Percentiles rank a stretch among this genome's conserved stretches.
phyloP scores from a whole-genome alignment of 1,140 invertebrate species.

The Saxidomus purpurata region DNA sequence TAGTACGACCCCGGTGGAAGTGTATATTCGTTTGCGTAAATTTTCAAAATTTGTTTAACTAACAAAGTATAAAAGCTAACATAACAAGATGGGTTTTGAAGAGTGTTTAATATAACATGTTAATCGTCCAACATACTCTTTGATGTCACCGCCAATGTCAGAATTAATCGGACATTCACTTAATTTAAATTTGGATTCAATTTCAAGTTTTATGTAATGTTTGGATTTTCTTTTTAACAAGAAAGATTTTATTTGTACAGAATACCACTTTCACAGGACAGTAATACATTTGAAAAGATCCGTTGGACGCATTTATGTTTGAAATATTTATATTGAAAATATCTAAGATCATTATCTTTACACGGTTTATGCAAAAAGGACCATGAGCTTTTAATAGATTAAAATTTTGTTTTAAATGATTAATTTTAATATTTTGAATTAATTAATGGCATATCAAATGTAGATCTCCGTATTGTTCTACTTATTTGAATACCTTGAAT shows the following conservation, averaged over 20 bases:
- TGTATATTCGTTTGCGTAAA: too few species aligned
- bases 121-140: slow-evolving; percentile 5
- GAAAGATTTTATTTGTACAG: slow-evolving; percentile 13
- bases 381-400: too few species aligned
- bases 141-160: slow-evolving; percentile 40
- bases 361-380: too few species aligned
- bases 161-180: slow-evolving; percentile 11
- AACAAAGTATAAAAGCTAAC: slow-evolving; percentile 37
- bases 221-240: neutral
- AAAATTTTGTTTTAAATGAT: too few species aligned
- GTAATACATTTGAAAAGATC: slow-evolving; percentile 16
- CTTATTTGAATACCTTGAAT: too few species aligned
- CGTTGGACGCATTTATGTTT: neutral
- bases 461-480: too few species aligned
- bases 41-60: neutral
- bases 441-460: too few species aligned
- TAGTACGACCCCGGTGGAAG: too few species aligned
- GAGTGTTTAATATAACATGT: slow-evolving; percentile 32
- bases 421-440: too few species aligned
- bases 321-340: too few species aligned
- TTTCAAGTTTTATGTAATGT: slow-evolving; percentile 31
- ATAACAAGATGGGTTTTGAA: neutral
- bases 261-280: neutral
- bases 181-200: slow-evolving; percentile 14
- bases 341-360: too few species aligned